Evolutionary conservation across 2,888 invertebrate genomes (phyloP).

Genomic region (Leucania comma): DNA sequence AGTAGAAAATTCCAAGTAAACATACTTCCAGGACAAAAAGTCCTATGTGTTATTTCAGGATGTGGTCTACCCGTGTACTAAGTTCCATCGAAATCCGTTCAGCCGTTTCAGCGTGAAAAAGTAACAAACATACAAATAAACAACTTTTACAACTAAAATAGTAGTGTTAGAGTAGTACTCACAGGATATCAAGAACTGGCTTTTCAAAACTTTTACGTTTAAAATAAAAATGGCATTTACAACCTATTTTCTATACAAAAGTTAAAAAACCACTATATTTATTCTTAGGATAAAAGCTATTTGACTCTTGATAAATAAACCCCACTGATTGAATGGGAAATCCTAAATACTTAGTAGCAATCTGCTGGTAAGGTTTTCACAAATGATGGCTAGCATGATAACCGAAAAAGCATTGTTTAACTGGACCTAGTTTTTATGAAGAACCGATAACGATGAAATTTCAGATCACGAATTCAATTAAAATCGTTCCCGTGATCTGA

Average conservation of each 20-base stretch:
- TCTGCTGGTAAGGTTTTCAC: neutral
- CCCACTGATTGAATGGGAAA: neutral
- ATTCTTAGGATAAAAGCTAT: neutral
- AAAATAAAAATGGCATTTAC: neutral
- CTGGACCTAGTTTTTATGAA: neutral
- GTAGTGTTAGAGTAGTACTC: too few relatives aligned
- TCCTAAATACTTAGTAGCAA: neutral
- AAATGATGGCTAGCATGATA: neutral
- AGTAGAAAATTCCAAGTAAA: too few relatives aligned
- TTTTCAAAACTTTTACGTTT: neutral
- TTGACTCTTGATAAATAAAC: neutral
- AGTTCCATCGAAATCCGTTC: too few relatives aligned
- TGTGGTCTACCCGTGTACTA: too few relatives aligned
- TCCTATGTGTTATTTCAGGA: too few relatives aligned
- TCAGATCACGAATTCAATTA: constrained; percentile 21
- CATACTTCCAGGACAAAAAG: too few relatives aligned
- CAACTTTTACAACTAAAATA: too few relatives aligned
- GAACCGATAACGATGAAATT: neutral
- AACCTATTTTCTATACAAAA: too few relatives aligned
- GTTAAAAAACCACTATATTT: neutral
- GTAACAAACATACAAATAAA: too few relatives aligned
- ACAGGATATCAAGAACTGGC: too few relatives aligned
- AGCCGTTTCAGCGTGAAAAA: too few relatives aligned
- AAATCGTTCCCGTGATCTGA: constrained; percentile 7
- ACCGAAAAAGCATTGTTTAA: neutral